phyloP scores from a whole-genome alignment of 23 tunicate genomes.

The Oikopleura vanhoeffeni region DNA sequence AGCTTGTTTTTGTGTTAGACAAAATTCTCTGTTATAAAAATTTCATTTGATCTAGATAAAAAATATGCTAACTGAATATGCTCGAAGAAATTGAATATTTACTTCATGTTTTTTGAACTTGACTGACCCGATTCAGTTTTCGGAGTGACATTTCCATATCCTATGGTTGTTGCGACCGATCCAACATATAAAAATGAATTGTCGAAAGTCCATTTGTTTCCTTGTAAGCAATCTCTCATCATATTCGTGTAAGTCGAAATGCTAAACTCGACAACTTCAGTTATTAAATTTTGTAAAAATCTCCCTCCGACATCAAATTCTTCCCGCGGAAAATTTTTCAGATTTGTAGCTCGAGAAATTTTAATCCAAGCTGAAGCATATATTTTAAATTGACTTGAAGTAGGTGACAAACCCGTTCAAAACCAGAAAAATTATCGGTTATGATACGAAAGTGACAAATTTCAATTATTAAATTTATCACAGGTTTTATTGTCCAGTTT shows the following conservation, averaged over 20 bases:
- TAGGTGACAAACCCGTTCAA: too few species aligned
- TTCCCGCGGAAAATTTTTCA: background rate
- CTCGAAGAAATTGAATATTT: too few species aligned
- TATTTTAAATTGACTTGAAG: too few species aligned
- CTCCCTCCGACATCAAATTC: background rate
- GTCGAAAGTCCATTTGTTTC: conserved; percentile 5
- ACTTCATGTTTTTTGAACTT: too few species aligned
- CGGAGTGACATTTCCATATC: conserved; percentile 10
- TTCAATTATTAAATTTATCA: too few species aligned
- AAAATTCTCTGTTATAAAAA: too few species aligned
- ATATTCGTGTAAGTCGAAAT: background rate
- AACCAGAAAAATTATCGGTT: too few species aligned
- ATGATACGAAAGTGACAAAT: too few species aligned
- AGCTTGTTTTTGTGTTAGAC: too few species aligned
- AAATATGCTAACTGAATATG: too few species aligned
- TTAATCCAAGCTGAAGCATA: background rate
- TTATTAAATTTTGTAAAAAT: background rate
- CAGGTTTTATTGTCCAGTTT: too few species aligned
- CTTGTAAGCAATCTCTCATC: background rate
- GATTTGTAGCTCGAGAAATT: background rate
- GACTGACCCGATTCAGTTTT: background rate
- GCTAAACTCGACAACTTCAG: background rate
- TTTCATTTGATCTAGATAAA: too few species aligned
- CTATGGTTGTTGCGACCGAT: conserved; percentile 1
- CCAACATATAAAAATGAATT: background rate